Evolutionary conservation across 2,888 invertebrate species (phyloP).

Genomic region (Doris montereyensis): DNA sequence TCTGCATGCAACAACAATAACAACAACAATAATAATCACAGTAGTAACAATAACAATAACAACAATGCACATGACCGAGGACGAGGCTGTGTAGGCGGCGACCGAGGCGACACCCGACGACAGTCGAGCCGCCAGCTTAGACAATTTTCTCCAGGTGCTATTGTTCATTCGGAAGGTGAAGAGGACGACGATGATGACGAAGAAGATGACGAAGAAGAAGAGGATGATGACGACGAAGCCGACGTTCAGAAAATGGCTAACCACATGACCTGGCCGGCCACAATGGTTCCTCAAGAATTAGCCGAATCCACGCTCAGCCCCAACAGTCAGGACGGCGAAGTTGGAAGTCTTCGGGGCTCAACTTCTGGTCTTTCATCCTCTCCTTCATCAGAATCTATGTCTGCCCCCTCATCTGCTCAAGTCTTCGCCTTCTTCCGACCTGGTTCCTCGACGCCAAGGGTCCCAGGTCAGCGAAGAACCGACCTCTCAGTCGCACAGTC

Average conservation of each 20-base stretch:
- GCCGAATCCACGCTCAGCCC: slow-evolving; percentile 25
- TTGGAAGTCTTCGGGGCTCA: slow-evolving; percentile 26
- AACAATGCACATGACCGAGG: slow-evolving; percentile 8
- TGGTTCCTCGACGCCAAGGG: slow-evolving; percentile 15
- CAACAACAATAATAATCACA: neutral
- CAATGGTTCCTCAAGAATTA: neutral
- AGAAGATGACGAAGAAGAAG: slow-evolving; percentile 22
- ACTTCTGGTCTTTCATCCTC: slow-evolving; percentile 39
- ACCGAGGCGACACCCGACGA: neutral
- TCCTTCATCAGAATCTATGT: slow-evolving; percentile 33
- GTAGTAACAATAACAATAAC: slow-evolving; percentile 22
- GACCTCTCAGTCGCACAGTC: slow-evolving; percentile 34
- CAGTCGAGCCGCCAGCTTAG: neutral
- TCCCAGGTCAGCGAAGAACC: slow-evolving; percentile 35
- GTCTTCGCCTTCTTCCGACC: slow-evolving; percentile 37
- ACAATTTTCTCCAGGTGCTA: slow-evolving; percentile 21
- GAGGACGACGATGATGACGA: slow-evolving; percentile 25
- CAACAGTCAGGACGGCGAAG: slow-evolving; percentile 31
- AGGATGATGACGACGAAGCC: neutral
- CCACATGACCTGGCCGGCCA: slow-evolving; percentile 28
- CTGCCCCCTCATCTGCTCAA: slow-evolving; percentile 35
- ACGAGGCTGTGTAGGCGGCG: neutral
- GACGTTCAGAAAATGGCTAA: neutral
- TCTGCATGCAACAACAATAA: neutral
- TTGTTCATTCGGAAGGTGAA: slow-evolving; percentile 34